These are phyloP conservation scores for Melangyna quadrimaculata DNA, from an alignment of 2,888 invertebrate species.

Conservation along the genomic window DNA sequence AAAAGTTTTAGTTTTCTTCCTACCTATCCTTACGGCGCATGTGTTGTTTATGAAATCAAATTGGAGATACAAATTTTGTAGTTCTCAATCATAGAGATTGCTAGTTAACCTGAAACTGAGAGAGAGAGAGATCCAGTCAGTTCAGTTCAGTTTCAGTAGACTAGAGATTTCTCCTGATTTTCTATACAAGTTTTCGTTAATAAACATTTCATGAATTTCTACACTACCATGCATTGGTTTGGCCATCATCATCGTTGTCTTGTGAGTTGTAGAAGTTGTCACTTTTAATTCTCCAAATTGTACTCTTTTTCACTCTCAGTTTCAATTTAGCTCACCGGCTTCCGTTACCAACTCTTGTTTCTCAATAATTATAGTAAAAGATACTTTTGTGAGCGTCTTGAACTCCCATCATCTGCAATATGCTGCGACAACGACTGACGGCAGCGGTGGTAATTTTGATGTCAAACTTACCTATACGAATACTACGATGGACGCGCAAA, in stretches of 20 bases:
- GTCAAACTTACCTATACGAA: conserved; percentile 11
- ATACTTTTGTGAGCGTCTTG: conserved; percentile 37
- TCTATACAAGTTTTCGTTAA: conserved; percentile 11
- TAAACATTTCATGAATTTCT: conserved; percentile 35
- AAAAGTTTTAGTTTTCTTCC: background rate
- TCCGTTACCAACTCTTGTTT: background rate
- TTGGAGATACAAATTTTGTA: too few relatives aligned
- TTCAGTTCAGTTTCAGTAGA: background rate
- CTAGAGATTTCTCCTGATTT: conserved; percentile 29
- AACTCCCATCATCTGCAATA: conserved; percentile 49
- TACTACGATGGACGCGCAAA: conserved; percentile 34
- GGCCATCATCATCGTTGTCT: conserved; percentile 1
- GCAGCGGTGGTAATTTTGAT: background rate
- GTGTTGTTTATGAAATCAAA: conserved; percentile 4
- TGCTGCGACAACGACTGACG: background rate
- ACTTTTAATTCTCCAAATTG: conserved; percentile 11
- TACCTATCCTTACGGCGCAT: background rate
- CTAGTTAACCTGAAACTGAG: background rate
- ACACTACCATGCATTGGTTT: background rate
- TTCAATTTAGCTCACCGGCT: conserved; percentile 12
- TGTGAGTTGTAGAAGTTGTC: conserved; percentile 1
- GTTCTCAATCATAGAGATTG: background rate
- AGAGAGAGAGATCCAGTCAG: background rate
- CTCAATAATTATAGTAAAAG: conserved; percentile 6
- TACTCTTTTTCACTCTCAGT: conserved; percentile 24